Evolutionary conservation across 1,140 invertebrate genomes (phyloP).

Genomic region (Bombyx mori): ASM3026992v2 NC_085131.1:976501-977000

Average conservation of each 20-base stretch:
- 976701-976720: conserved; percentile 62
- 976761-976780: conserved; percentile 69
- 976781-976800: conserved; percentile 57
- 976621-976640: conserved; percentile 45
- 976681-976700: conserved; percentile 41
- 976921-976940: conserved; percentile 40
- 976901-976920: conserved; percentile 69
- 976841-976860: conserved; percentile 62
- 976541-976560: conserved; percentile 3
- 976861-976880: conserved; percentile 42
- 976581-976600: conserved; percentile 7
- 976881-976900: conserved; percentile 66
- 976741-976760: conserved; percentile 67
- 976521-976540: too few species aligned
- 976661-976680: conserved; percentile 33
- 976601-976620: conserved; percentile 42
- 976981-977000: too few species aligned
- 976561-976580: conserved; percentile 1
- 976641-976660: conserved; percentile 33
- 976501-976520: too few species aligned
- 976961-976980: too few species aligned
- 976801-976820: conserved; percentile 63
- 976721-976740: conserved; percentile 38
- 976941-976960: too few species aligned
- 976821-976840: conserved; percentile 66